A percentile compares a stretch with the other conserved stretches of the same genome.
Conservation (phyloP, 2,888 invertebrate species). For the Allolobophora icterica region DNA sequence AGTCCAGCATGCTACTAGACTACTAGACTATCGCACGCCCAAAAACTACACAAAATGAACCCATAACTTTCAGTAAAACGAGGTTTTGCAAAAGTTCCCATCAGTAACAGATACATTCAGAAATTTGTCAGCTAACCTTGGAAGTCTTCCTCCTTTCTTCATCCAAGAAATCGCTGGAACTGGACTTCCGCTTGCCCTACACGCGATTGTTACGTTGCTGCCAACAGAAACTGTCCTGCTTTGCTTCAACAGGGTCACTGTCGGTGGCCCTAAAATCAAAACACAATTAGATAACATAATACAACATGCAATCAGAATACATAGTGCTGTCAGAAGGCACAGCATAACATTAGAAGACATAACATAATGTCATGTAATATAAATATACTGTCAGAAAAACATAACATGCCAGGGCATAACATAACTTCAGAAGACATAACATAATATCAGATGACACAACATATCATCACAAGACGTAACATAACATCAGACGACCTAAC, state of each 20-base stretch:
- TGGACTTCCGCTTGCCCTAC: conserved; percentile 74
- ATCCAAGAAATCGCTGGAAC: conserved; percentile 65
- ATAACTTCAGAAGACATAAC: no score
- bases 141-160: conserved; percentile 57
- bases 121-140: conserved; percentile 52
- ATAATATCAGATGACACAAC: background rate
- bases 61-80: background rate
- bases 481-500: background rate
- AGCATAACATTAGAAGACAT: no score
- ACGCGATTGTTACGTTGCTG: conserved; percentile 74
- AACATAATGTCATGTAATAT: no score
- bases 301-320: no score
- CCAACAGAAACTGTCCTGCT: conserved; percentile 73
- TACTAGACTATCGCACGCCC: no score
- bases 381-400: no score
- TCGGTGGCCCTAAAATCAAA: conserved; percentile 52
- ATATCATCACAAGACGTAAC: background rate
- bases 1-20: no score
- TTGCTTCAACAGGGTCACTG: conserved; percentile 49
- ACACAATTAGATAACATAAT: background rate
- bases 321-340: no score
- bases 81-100: background rate
- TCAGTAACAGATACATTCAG: background rate
- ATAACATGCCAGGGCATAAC: no score
- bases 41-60: no score